Base-by-base conservation (phyloP, 2,888 invertebrate genomes). In the Anoncus sp. region DNA sequence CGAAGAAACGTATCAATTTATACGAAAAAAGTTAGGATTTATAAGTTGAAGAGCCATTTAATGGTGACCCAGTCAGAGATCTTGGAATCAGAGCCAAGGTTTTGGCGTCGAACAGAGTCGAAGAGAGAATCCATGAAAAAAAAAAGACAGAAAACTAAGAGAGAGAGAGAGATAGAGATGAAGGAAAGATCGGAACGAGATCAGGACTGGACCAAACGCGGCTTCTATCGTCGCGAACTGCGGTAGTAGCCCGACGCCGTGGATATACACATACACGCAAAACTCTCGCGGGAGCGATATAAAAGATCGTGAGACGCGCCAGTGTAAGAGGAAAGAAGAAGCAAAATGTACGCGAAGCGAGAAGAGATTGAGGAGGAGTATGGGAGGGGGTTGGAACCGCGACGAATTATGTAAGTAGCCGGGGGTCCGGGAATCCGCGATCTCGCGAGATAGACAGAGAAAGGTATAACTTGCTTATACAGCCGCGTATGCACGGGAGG, bases 321-420 rank as follows among this genome's bases (percentile, higher is more conserved):
- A 31, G 31, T 5, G 31, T 7, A 31, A 31, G 55, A 10, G 45
- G 45, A 35, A 47, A 31, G 59, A 53, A 65, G 47, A 60, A 53
- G n/a, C n/a, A 35, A 35, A 69, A 65, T 35, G 45, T 45, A 40
- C 47, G 27, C 38, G 63, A 71, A 45, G 60, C 22, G 67, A 45
- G 49, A 47, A 53, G 43, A 49, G 38, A 55, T 63, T 49, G 65
- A 59, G 45, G 65, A 60, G 43, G 49, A 65, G 31, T 5, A 24
- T 45, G 72, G 59, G 51, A 38, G 70, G 57, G 66, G 22, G 69
- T 63, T 69, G 55, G 75, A 73, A 75, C 77, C 55, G 80, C 79
- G 82, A 82, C 79, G 81, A 80, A 82, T 82, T 81, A 82, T 82
- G 82, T 82, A 82, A 82, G 82, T 82, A 76, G 79, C 77, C 75